phyloP scores from a whole-genome alignment of 2,888 invertebrate species.

The Sarcophaga rosellei region DNA sequence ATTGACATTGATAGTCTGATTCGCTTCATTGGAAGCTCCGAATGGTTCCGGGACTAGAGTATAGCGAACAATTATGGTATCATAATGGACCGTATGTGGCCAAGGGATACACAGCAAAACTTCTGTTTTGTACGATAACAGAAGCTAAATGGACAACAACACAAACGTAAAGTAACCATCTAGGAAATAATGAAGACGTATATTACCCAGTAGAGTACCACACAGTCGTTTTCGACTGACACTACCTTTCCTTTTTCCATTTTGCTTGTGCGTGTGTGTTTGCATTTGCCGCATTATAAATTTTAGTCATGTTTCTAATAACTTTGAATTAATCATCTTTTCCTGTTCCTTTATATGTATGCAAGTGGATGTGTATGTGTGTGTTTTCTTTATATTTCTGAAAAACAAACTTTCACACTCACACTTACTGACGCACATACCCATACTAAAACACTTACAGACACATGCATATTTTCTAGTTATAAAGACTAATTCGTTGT shows the following conservation, averaged over 20 bases:
- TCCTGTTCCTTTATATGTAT: slow-evolving; percentile 72
- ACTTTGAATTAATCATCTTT: slow-evolving; percentile 82
- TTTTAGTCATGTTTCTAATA: slow-evolving; percentile 82
- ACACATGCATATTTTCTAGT: slow-evolving; percentile 49
- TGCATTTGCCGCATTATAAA: slow-evolving; percentile 76
- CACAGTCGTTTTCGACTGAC: no score
- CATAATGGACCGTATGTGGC: no score
- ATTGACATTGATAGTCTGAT: no score
- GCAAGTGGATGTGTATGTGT: slow-evolving; percentile 45
- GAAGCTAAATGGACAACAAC: no score
- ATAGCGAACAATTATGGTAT: no score
- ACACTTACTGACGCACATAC: slow-evolving; percentile 48
- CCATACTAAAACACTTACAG: neutral
- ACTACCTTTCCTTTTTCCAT: neutral
- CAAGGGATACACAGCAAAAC: no score
- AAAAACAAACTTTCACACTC: neutral
- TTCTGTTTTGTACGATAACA: no score
- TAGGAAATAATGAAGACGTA: no score
- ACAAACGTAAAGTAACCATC: no score
- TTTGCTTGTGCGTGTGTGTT: neutral
- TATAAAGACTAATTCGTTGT: slow-evolving; percentile 58
- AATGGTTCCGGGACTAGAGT: no score
- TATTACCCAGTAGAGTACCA: no score
- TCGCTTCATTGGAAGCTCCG: no score
- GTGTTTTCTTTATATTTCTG: slow-evolving; percentile 53